These are phyloP conservation scores for Phyllostomus discolor DNA, from an alignment of 2,113 vertebrate species.

Conservation along the genomic window DNA sequence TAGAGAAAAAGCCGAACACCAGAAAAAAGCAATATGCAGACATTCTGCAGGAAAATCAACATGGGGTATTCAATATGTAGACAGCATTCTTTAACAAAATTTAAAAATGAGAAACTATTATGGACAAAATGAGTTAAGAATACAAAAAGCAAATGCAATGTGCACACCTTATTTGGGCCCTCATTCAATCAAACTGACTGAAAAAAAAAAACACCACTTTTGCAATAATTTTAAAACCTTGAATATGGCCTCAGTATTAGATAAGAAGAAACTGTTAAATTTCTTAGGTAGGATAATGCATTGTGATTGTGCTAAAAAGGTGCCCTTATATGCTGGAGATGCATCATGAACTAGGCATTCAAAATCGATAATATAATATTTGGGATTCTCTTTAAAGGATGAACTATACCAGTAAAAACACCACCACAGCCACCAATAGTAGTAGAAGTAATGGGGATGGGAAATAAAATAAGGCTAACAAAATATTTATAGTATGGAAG, in stretches of 20 bases:
- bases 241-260: background rate
- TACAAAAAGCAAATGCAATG: background rate
- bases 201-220: background rate
- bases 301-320: background rate
- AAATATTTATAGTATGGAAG: background rate
- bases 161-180: background rate
- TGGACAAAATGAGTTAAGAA: background rate
- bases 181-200: background rate
- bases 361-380: background rate
- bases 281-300: background rate
- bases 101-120: background rate
- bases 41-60: background rate
- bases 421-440: background rate
- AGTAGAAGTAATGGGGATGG: background rate
- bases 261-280: background rate
- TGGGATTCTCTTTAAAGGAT: background rate
- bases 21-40: background rate
- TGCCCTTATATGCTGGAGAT: background rate
- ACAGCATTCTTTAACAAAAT: background rate
- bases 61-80: background rate
- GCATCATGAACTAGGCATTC: background rate
- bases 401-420: background rate
- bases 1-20: background rate
- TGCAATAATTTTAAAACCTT: background rate
- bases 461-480: background rate